A percentile compares a stretch with the other conserved stretches of the same genome.
Evolutionary conservation across 2,888 invertebrate genomes (phyloP).

Genomic region (Penaeus monodon): DNA sequence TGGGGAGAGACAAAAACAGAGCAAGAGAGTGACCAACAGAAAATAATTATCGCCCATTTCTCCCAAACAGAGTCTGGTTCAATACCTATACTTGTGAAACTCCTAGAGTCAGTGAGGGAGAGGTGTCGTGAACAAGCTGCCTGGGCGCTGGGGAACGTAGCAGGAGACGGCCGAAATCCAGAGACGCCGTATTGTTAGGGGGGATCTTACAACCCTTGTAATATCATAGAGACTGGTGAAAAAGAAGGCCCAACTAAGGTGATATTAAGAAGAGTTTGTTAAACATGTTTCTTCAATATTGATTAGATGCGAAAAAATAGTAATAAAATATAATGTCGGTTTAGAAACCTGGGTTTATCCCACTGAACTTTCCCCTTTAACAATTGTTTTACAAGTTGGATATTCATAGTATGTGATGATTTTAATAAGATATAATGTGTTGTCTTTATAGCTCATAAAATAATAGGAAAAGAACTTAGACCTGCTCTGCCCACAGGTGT

Average conservation of each 20-base stretch:
- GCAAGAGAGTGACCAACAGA: no score
- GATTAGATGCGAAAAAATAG: no score
- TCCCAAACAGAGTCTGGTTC: slow-evolving; percentile 68
- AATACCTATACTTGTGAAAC: slow-evolving; percentile 70
- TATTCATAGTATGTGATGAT: no score
- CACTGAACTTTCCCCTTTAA: no score
- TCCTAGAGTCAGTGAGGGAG: slow-evolving; percentile 69
- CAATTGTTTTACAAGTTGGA: no score
- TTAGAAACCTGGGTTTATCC: no score
- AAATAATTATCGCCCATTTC: background rate
- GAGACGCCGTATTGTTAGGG: slow-evolving; percentile 71
- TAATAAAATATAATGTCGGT: no score
- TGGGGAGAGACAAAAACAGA: no score
- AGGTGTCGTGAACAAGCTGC: slow-evolving; percentile 72
- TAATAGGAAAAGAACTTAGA: background rate
- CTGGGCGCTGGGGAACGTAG: slow-evolving; percentile 75
- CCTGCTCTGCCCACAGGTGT: slow-evolving; percentile 19
- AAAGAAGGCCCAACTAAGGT: background rate
- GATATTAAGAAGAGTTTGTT: background rate
- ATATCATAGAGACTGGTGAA: background rate
- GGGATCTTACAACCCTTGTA: slow-evolving; percentile 68
- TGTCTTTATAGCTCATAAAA: background rate
- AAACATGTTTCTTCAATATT: no score
- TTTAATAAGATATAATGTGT: no score
- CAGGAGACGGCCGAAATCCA: slow-evolving; percentile 69